Base-by-base conservation (phyloP, 2,888 invertebrate genomes). In the Perizoma flavofasciatum region DNA sequence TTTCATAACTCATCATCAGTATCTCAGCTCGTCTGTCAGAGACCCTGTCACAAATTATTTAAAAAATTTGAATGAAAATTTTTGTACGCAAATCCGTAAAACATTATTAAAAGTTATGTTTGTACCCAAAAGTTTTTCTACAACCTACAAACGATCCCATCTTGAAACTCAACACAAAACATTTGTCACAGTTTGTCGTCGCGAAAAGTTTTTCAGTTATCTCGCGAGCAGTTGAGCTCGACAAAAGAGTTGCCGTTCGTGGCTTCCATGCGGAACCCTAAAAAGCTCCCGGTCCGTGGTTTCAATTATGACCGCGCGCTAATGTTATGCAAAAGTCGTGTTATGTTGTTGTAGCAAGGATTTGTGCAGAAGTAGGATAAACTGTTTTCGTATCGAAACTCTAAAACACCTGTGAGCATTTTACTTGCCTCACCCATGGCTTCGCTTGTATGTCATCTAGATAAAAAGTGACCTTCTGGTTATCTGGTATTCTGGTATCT, bases 291-390 rank as follows among this genome's bases (percentile, higher is more conserved):
- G 9, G 57, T 41, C 40, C 54, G 57, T 59, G 72, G 78, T 77
- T 77, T 78, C 79, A 78, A 79, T 81, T 79, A 82, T 77, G 75
- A 69, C 66, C 62, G 67, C 65, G 67, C 69, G 72, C 71, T 76
- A 80, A 79, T 76, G 69, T 74, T 75, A 79, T 79, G 76, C 77
- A 73, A 71, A 77, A 80, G 74, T 77, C 76, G 62, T 71, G 70
- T 69, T 73, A 63, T 45, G 39, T 39, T 68, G 60, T 46, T 56
- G 69, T 67, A 54, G 50, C 72, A 57, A 61, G 48, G 58, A 58
- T 48, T 63, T 37, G 8, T 37, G 41, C 6, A 5, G 11, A 40
- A 55, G n/a, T 37, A 39, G 48, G 48, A 58, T 11, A 58, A 44
- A 10, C 10, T n/a, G 41, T 41, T 3, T 22, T 22, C 3, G 1